Base-by-base conservation (phyloP, 2,113 vertebrate species). In the Dunckerocampus dactyliophorus region DNA sequence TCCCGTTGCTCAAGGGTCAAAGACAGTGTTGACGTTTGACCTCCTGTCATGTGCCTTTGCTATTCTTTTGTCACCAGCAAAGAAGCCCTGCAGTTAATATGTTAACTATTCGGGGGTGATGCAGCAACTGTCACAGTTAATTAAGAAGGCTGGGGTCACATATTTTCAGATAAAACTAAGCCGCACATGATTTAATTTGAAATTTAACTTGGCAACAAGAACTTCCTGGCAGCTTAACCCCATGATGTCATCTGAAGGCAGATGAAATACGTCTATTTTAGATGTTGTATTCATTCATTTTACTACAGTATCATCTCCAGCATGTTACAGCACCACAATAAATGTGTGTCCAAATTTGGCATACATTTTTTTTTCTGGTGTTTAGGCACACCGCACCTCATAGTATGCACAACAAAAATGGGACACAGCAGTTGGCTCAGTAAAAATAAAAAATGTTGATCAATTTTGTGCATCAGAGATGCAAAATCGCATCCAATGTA, bases 31-130 rank as follows among this genome's bases (percentile, higher is more conserved):
- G 55, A 61, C 22, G 28, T 79, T 65, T 64, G 16, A 67, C 22
- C 60, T 73, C 28, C 51, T 47, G 59, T 70, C 59, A 67, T 56
- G 62, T 67, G 24, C 34, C 24, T 68, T 28, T 31, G 47, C 8
- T 53, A 19, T 68, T 57, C 2, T 55, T 54, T 21, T 48, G 34
- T 63, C 47, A 55, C 39, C 8, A 57, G 21, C n/a, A 52, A 66
- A 63, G 47, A 42, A 54, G 24, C 22, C 42, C 34, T 63, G 12
- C 16, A 6, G 39, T 64, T 52, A 68, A 61, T 58, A 48, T 42
- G 13, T 71, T n/a, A 76, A 56, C 51, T 47, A 34, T 52, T 76
- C 6, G 14, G 7, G 21, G 39, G 9, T 48, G 46, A 60, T 20
- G 13, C 16, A 43, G 20, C n/a, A 22, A 55, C 7, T 10, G 19